Evolutionary conservation across 2,113 vertebrate species (phyloP).

Genomic region (Dunckerocampus dactyliophorus): DNA sequence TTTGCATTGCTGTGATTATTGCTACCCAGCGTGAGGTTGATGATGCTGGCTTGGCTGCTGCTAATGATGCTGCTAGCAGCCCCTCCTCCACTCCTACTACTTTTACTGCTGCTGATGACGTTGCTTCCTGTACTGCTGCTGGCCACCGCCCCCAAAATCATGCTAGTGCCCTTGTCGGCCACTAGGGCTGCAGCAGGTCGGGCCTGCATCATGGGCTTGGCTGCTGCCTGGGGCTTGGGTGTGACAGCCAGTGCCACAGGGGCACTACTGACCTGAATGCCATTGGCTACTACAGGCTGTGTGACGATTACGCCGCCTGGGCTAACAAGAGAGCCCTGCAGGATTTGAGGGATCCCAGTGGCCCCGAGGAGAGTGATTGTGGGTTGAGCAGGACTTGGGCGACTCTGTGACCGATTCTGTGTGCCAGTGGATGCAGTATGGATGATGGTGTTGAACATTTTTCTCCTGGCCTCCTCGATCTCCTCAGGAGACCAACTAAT

Average conservation of each 20-base stretch:
- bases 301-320: slow-evolving; percentile 89
- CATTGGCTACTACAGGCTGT: slow-evolving; percentile 87
- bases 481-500: slow-evolving; percentile 99
- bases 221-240: slow-evolving; percentile 74
- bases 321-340: slow-evolving; percentile 86
- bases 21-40: slow-evolving; percentile 60
- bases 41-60: slow-evolving; percentile 57
- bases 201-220: slow-evolving; percentile 79
- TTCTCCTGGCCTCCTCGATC: slow-evolving; percentile 95
- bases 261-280: slow-evolving; percentile 82
- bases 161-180: slow-evolving; percentile 72
- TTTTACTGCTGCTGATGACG: slow-evolving; percentile 56
- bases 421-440: slow-evolving; percentile 81
- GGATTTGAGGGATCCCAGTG: slow-evolving; percentile 78
- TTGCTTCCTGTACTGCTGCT: slow-evolving; percentile 66
- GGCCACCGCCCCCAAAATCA: slow-evolving; percentile 70
- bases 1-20: slow-evolving; percentile 45
- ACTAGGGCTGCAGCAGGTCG: slow-evolving; percentile 71
- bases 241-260: slow-evolving; percentile 84
- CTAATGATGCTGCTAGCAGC: slow-evolving; percentile 35
- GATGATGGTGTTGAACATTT: slow-evolving; percentile 98
- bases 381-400: slow-evolving; percentile 59
- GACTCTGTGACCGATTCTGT: slow-evolving; percentile 57
- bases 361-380: slow-evolving; percentile 91
- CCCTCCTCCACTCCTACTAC: slow-evolving; percentile 46